A percentile compares a stretch with the other conserved stretches of the same genome.
These are phyloP conservation scores for Calliphora vicina DNA, from an alignment of 1,140 invertebrate species.

Conservation along the genomic window DNA sequence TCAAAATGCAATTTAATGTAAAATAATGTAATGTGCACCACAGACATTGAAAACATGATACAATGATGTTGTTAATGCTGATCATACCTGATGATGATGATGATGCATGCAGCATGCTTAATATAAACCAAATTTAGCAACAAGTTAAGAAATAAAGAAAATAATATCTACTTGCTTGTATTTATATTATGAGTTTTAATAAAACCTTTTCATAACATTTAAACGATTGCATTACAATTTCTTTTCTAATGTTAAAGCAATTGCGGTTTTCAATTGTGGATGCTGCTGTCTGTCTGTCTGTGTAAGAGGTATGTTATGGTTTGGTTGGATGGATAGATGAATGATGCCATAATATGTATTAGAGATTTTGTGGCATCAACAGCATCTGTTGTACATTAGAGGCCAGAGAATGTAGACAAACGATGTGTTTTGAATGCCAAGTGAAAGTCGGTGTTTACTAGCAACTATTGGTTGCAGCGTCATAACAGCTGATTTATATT, in stretches of 20 bases:
- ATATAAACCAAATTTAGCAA: background rate
- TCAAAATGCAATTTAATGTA: conserved; percentile 17
- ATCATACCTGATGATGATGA: background rate
- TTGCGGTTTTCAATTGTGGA: background rate
- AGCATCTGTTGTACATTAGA: background rate
- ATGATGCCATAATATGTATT: background rate
- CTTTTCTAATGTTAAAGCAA: background rate
- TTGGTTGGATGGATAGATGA: background rate
- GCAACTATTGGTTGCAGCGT: no score
- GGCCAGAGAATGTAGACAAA: no score
- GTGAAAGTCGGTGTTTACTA: no score
- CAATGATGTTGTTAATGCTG: background rate
- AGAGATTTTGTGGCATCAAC: no score
- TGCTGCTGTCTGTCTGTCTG: background rate
- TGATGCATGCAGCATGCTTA: background rate
- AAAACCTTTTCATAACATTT: background rate
- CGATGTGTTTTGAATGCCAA: background rate
- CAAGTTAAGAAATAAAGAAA: background rate
- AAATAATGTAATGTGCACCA: background rate
- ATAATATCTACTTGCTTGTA: background rate
- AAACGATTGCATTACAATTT: conserved; percentile 3
- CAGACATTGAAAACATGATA: background rate
- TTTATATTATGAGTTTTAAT: no score
- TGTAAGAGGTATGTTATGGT: background rate
- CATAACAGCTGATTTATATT: no score